Base-by-base conservation (phyloP, 1,140 invertebrate species). In the Cherax quadricarinatus region DNA sequence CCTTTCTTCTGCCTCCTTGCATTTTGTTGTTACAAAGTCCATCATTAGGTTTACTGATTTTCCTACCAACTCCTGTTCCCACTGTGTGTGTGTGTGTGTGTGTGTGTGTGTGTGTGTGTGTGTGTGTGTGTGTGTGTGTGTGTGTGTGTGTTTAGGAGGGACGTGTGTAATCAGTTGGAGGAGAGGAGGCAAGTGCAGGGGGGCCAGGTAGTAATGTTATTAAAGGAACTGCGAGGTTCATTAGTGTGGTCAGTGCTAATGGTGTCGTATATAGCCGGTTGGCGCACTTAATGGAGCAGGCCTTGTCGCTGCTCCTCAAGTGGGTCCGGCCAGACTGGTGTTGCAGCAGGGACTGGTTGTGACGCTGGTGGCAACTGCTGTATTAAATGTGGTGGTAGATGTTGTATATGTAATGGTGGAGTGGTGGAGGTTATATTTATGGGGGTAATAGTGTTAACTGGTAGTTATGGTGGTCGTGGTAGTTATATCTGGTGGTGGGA, bases 171-270 rank as follows among this genome's bases (percentile, higher is more conserved):
- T 41, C 30, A 41, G 30, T 41, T 0, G 30, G 0, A 41, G 30
- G 30, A 41, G 30, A 41, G 12, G 53, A 14, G 53, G 53, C 7
- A 57, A 14, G 53, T 57, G 53, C 12, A 57, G 53, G 53, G 3
- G 12, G 53, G 53, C 53, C 6, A 57, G 83, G 30, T 85, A n/a
- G 16, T 85, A 70, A 85, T 85, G 60, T 85, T 85, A 85, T 85
- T 85, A 85, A 62, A 85, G 83, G 83, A 85, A 60, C n/a, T 9
- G 24, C 21, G 83, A 70, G 66, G 83, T 57, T 85, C 83, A 85
- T 85, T 85, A 85, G 83, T 53, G 83, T 70, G 83, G 83, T 85
- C 83, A 85, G 53, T 85, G 62, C 48, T 85, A 85, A 85, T 85
- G 83, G 83, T 24, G 66, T 53, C 24, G 53, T 85, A 85, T 85